phyloP scores from a whole-genome alignment of 2,888 invertebrate genomes.

The Liodrosophila aerea region DNA sequence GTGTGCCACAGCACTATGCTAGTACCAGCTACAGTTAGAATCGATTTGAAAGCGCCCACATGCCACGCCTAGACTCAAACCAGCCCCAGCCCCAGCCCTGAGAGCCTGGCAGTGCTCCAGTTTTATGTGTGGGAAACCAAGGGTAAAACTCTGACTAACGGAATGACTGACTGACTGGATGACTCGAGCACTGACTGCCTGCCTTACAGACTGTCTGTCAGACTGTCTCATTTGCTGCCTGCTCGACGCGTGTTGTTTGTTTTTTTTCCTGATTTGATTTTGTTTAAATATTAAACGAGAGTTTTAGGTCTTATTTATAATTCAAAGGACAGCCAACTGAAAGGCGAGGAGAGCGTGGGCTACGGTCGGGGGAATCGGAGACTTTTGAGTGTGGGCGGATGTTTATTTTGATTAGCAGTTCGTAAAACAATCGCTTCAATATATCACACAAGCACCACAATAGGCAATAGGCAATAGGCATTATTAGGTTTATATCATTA shows the following conservation, averaged over 20 bases:
- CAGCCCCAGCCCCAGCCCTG: not conserved
- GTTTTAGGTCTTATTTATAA: conserved; percentile 74
- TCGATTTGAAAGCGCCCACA: conserved; percentile 63
- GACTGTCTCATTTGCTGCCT: conserved; percentile 34
- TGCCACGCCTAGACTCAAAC: conserved; percentile 14
- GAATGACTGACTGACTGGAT: conserved; percentile 33
- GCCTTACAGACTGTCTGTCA: conserved; percentile 19
- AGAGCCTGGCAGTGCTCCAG: conserved; percentile 29
- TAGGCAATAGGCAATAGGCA: conserved; percentile 38
- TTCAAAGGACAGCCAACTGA: conserved; percentile 46
- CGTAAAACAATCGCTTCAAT: conserved; percentile 72
- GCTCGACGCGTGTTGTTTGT: conserved; percentile 4
- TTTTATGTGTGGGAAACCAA: conserved; percentile 44
- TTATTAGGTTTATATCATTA: conserved; percentile 67
- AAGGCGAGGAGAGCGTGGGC: not conserved
- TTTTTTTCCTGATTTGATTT: conserved; percentile 67
- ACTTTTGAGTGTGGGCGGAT: conserved; percentile 9
- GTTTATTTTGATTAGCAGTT: conserved; percentile 72
- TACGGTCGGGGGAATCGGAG: not conserved
- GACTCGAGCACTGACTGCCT: conserved; percentile 13
- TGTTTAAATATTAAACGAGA: conserved; percentile 76
- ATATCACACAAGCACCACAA: conserved; percentile 53
- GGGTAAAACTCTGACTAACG: conserved; percentile 20
- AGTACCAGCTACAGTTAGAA: conserved; percentile 29
- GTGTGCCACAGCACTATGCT: conserved; percentile 46